Evolutionary conservation across 2,888 invertebrate species (phyloP), one percentile per base, ranked within the genome.

Genomic region (Epicampocera succincta): DNA sequence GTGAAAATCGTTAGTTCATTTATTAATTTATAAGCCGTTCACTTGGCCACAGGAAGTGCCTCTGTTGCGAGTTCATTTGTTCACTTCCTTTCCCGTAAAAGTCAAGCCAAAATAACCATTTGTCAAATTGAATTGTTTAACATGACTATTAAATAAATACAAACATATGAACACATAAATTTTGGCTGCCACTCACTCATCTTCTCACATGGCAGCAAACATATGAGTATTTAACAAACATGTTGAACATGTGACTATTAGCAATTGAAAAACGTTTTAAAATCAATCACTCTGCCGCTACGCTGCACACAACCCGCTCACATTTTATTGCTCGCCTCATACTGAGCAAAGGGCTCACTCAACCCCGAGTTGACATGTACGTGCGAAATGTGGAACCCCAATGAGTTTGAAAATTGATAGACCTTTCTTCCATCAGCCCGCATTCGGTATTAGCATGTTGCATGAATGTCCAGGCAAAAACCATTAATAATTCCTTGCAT

Each of bases 191-290:
- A 40, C 25, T 11, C 13, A 46, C 46, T 46, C 44, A n/a, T 48
- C 42, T 52, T 42, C 21, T 13, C n/a, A 74, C 29, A 33, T 75
- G 75, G 58, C 68, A 76, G 46, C 21, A 58, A 72, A 78, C 72
- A 78, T 78, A n/a, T n/a, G n/a, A n/a, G n/a, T n/a, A 65, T 78
- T 78, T 58, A 50, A 50, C 50, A 72, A 65, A 65, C 71, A 72
- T 79, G 78, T 79, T 46, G 17, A 54, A 69, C 72, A 78, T 72
- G 25, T 42, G 13, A 58, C 44, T 71, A 73, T 60, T 65, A 58
- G 19, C 78, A 74, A 82, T 82, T 78, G 82, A 82, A 75, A 82
- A 82, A 82, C 82, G 74, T 82, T 82, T 75, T 75, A 82, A 82
- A 82, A 82, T 82, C 82, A 82, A 82, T 82, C 82, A 82, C 65